Evolutionary conservation across 2,113 vertebrate genomes (phyloP).

Genomic region (Crotalus horridus): DNA sequence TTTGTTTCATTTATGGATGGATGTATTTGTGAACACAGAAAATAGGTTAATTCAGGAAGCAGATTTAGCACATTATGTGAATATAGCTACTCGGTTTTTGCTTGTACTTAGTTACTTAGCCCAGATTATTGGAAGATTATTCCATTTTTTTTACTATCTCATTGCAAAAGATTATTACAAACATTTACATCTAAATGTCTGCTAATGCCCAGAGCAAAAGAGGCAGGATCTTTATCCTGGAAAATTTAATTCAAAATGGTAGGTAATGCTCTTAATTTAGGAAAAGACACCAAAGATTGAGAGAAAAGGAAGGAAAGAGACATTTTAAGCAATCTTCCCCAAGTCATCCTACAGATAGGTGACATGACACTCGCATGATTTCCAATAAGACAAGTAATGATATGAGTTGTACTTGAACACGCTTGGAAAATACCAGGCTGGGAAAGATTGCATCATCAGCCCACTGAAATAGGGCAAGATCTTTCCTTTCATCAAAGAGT

Average conservation of each 20-base stretch:
- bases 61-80: neutral
- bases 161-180: neutral
- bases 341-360: neutral
- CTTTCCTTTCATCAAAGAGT: neutral
- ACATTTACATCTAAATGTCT: neutral
- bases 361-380: neutral
- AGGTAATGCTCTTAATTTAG: neutral
- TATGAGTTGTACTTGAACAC: neutral
- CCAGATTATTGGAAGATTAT: neutral
- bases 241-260: neutral
- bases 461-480: neutral
- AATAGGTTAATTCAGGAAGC: neutral
- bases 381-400: neutral
- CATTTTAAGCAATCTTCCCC: neutral
- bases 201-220: neutral
- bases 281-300: neutral
- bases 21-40: neutral
- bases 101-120: neutral
- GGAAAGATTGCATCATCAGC: neutral
- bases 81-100: neutral
- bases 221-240: neutral
- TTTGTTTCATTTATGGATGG: neutral
- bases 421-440: neutral
- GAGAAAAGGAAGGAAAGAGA: neutral
- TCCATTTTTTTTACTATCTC: neutral